A percentile compares a stretch with the other conserved stretches of the same genome.
phyloP scores from a whole-genome alignment of 2,797 vertebrate species.

The Botia kubotai region DNA sequence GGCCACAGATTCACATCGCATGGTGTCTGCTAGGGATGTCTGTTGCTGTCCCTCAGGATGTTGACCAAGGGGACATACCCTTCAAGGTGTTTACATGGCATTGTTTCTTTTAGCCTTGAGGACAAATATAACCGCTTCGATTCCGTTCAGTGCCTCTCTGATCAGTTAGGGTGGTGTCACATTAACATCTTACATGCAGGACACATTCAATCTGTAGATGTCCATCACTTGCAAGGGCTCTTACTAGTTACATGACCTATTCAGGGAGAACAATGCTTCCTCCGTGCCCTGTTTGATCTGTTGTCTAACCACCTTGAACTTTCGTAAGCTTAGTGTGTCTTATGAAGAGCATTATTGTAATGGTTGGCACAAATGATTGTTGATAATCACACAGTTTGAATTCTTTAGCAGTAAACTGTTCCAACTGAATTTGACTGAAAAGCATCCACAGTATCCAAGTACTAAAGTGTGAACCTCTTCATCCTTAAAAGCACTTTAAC shows the following conservation, averaged over 20 bases:
- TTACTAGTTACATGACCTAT: not conserved
- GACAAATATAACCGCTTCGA: conserved; percentile 61
- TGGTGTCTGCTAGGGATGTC: not conserved
- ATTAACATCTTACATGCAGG: not conserved
- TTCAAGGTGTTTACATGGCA: conserved; percentile 39
- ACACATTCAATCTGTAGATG: not conserved
- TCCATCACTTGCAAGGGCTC: not conserved
- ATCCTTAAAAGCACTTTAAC: not conserved
- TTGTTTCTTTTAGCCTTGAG: conserved; percentile 56
- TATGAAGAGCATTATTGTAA: not conserved
- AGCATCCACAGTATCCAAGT: not conserved
- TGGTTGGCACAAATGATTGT: not conserved
- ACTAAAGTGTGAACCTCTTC: not conserved
- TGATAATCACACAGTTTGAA: too few relatives aligned
- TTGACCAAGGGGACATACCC: not conserved
- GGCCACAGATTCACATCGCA: not conserved
- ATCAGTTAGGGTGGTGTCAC: not conserved
- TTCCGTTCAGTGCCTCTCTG: conserved; percentile 20
- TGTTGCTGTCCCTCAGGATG: conserved; percentile 20
- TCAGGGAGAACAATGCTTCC: not conserved
- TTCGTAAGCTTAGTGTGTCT: not conserved
- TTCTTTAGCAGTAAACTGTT: not conserved
- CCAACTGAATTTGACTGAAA: not conserved
- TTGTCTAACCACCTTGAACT: conserved; percentile 14
- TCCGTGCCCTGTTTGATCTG: not conserved